These are phyloP conservation scores for Tapirus indicus DNA, from an alignment of 2,797 vertebrate genomes.

Conservation along the genomic window DNA sequence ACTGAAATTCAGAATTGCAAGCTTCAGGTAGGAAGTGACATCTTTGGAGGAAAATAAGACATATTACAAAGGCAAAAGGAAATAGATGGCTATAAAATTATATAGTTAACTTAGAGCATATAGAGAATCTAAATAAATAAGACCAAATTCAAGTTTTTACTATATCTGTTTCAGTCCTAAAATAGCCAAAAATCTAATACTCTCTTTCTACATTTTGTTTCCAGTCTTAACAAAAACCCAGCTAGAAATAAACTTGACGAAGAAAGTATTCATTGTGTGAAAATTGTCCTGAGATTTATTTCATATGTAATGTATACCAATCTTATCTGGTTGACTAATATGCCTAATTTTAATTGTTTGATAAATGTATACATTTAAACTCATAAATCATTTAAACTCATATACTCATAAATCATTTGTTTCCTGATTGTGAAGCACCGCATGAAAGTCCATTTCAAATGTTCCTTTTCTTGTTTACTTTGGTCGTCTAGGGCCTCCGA, in stretches of 20 bases:
- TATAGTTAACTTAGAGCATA: conserved; percentile 10
- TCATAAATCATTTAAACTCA: too few relatives aligned
- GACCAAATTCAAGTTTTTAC: conserved; percentile 2
- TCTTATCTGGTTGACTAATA: neutral
- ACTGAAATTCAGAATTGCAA: conserved; percentile 29
- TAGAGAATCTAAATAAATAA: conserved; percentile 35
- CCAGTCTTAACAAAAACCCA: conserved; percentile 40
- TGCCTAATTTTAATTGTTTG: conserved; percentile 7
- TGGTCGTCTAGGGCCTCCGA: conserved; percentile 91
- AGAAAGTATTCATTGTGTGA: conserved; percentile 26
- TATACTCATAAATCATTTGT: conserved; percentile 7
- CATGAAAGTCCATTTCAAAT: conserved; percentile 40
- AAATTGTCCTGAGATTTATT: conserved; percentile 46
- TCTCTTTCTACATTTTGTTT: conserved; percentile 39
- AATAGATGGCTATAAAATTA: neutral
- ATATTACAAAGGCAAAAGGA: neutral
- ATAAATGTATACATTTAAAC: conserved; percentile 25
- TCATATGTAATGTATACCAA: neutral
- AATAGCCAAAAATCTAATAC: neutral
- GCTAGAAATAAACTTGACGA: conserved; percentile 39
- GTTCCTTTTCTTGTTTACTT: conserved; percentile 62
- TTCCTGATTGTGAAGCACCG: conserved; percentile 21
- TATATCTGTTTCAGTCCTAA: neutral
- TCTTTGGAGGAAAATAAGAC: neutral
- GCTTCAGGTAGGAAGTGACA: neutral